These are phyloP conservation scores for Eleginops maclovinus DNA, from an alignment of 2,113 vertebrate species.

Conservation along the genomic window DNA sequence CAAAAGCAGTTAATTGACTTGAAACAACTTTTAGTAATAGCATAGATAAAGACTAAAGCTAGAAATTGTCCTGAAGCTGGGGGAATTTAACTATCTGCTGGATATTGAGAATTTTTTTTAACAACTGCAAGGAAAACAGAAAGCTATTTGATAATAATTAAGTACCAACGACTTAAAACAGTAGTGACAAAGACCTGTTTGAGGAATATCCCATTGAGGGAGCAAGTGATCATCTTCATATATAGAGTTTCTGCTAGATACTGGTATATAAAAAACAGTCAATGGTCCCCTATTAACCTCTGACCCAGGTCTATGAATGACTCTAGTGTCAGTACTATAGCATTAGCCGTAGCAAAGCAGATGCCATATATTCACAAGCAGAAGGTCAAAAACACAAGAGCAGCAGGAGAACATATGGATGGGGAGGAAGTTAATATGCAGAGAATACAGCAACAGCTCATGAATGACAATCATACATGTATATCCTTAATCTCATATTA, in stretches of 20 bases:
- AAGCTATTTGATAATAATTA: neutral
- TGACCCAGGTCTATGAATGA: neutral
- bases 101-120: constrained; percentile 28
- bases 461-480: constrained; percentile 1
- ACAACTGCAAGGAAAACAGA: constrained; percentile 14
- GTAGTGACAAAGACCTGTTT: neutral
- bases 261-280: neutral
- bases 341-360: neutral
- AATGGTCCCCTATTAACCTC: neutral
- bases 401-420: neutral
- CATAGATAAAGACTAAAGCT: constrained; percentile 45
- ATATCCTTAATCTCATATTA: neutral
- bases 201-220: neutral
- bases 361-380: neutral
- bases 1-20: constrained; percentile 61
- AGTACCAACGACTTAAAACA: neutral
- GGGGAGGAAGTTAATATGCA: neutral
- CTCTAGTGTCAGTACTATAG: neutral
- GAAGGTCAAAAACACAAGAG: neutral
- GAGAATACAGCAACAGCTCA: neutral
- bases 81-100: constrained; percentile 22
- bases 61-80: constrained; percentile 10
- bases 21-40: constrained; percentile 49
- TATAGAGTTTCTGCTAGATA: neutral
- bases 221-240: neutral